Evolutionary conservation across 2,797 vertebrate genomes (phyloP).

Genomic region (Salarias fasciatus): DNA sequence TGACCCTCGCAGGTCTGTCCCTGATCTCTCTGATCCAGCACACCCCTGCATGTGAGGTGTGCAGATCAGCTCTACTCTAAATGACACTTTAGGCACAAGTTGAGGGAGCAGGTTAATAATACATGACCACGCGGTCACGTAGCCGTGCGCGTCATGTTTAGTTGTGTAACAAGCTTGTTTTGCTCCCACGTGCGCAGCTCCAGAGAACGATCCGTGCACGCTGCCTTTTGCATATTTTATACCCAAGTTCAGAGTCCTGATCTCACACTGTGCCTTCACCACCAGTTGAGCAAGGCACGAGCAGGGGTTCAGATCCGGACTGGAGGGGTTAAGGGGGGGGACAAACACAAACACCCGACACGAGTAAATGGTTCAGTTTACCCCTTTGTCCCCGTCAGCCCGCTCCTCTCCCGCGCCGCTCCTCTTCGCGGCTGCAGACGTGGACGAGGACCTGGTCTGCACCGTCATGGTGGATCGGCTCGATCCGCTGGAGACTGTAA

Average conservation of each 20-base stretch:
- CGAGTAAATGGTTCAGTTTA: slow-evolving; percentile 43
- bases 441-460: slow-evolving; percentile 61
- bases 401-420: slow-evolving; percentile 38
- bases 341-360: slow-evolving; percentile 44
- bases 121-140: background rate
- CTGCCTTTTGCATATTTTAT: slow-evolving; percentile 30
- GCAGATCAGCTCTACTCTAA: too few species aligned
- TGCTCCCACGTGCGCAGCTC: background rate
- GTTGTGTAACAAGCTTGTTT: slow-evolving; percentile 46
- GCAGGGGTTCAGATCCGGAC: background rate
- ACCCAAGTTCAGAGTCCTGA: background rate
- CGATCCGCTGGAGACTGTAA: slow-evolving; percentile 30
- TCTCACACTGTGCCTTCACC: background rate
- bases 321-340: background rate
- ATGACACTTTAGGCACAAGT: background rate
- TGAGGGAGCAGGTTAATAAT: background rate
- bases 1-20: too few species aligned
- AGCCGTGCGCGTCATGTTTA: background rate
- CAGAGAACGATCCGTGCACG: background rate
- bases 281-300: slow-evolving; percentile 11
- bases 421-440: slow-evolving; percentile 42
- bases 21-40: too few species aligned
- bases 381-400: slow-evolving; percentile 57
- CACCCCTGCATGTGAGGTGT: too few species aligned
- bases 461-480: slow-evolving; percentile 28